Base-by-base conservation (phyloP, 2,888 invertebrate species). In the Eilema depressum region DNA sequence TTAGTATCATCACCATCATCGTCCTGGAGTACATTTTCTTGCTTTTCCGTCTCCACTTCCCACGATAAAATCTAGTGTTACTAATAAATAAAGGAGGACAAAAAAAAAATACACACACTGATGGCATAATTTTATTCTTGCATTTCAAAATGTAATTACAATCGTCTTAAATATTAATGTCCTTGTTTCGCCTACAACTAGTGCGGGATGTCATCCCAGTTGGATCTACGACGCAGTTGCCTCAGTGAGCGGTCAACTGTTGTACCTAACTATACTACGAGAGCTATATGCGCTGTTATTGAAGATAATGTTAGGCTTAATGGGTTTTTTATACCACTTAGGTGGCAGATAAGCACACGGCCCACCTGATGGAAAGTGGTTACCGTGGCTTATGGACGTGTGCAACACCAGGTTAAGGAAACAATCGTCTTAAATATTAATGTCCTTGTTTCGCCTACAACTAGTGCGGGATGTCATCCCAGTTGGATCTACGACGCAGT, bases 111-210 rank as follows among this genome's bases (percentile, higher is more conserved):
- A 70, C 77, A 60, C 74, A 60, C 66, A 60, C 71, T 78, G 82
- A 85, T 89, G 88, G 92, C 91, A 92, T 90, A 65, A 84, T 88
- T 94, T 93, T 91, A 89, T 91, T 85, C 64, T 91, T 90, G 91
- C 92, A 83, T 91, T 89, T 91, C 84, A 85, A 88, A 89, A 89
- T 86, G 87, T 90, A 87, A 86, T 91, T 89, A 90, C 89, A 89
- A 80, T 90, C 76, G 71, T 84, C 90, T 92, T 83, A 82, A 88
- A 68, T 69, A 70, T 77, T 89, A 90, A 86, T 90, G 86, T 88
- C 88, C 87, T 92, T 84, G 81, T 83, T 87, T 83, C 76, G 59
- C 74, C 89, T 92, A 91, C 89, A 78, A 64, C 91, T 92, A 91
- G 74, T 59, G 70, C 68, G 87, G 92, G 91, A 92, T 90, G 76